Percentiles rank a stretch among this genome's conserved stretches.
Conservation (phyloP, 2,113 vertebrate genomes). For the Taurulus bubalis region DNA sequence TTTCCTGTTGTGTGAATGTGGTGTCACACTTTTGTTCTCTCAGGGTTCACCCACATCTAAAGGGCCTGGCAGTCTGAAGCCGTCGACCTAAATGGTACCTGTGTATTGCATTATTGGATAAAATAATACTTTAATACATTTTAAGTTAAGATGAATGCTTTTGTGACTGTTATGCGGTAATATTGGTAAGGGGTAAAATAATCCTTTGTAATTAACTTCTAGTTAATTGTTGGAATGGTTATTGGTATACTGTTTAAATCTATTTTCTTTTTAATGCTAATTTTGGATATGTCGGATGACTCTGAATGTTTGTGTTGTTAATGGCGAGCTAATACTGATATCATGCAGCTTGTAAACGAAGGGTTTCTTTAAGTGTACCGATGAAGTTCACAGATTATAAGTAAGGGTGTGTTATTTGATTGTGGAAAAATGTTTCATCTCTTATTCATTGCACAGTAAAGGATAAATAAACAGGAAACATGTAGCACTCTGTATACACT, state of each 20-base stretch:
- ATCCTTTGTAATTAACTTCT: not conserved
- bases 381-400: conserved; percentile 18
- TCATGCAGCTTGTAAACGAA: not conserved
- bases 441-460: conserved; percentile 53
- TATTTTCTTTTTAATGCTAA: conserved; percentile 30
- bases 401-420: conserved; percentile 26
- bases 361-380: conserved; percentile 4
- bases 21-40: conserved; percentile 62
- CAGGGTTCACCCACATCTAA: conserved; percentile 60
- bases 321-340: conserved; percentile 5
- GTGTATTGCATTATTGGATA: conserved; percentile 9
- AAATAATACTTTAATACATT: conserved; percentile 23
- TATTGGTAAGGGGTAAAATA: conserved; percentile 3
- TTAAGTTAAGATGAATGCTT: conserved; percentile 38
- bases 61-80: conserved; percentile 19
- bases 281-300: conserved; percentile 25
- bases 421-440: conserved; percentile 24
- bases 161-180: conserved; percentile 30
- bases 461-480: conserved; percentile 32
- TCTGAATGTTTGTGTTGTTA: conserved; percentile 25
- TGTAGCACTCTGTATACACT: conserved; percentile 28
- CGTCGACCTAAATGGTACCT: conserved; percentile 35
- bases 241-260: conserved; percentile 27
- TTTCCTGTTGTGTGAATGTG: conserved; percentile 29
- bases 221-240: conserved; percentile 27